Base-by-base conservation (phyloP, 1,140 invertebrate species). In the Orius laevigatus region DNA sequence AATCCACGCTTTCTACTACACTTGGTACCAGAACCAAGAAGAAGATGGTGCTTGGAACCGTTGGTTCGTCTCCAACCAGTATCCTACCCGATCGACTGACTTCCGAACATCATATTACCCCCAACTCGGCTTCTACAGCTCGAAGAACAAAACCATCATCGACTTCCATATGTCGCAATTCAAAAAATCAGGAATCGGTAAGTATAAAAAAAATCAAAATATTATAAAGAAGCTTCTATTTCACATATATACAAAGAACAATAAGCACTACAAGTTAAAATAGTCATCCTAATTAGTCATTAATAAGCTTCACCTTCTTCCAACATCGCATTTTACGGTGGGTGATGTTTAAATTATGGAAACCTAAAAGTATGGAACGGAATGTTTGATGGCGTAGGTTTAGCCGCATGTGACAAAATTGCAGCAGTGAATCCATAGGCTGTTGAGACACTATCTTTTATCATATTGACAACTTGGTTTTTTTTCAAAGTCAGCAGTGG, bases 1-100 rank as follows among this genome's bases (percentile, higher is more conserved):
- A 47, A 57, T 69, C 16, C 68, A 70, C 52, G 63, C 66, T 35
- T 71, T 71, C 58, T 71, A 71, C 54, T 70, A 70, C 51, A 57
- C 66, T 5, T 70, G 67, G 68, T 70, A 68, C 56, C 62, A 63
- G 10, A 69, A 66, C 34, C 32, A 58, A n/a, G 51, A 55, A 35
- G 60, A 60, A 48, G 68, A 71, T 49, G 63, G 63, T 3, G 45
- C 48, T 8, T 70, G 66, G 63, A 61, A 60, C 14, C 14, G 40
- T 6, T 19, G 18, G 10, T 14, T 19, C 4, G 16, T 16, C 4
- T 42, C 40, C 5, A 42, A 42, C 10, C 12, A 42, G 16, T 42
- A 6, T 11, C 10, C 18, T 6, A 19, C 40, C 5, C 12, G 40
- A 31, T 3, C 3, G 6, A 12, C 19, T 6, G 43, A 31, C 5